These are phyloP conservation scores for Palloptera scutellata DNA, from an alignment of 2,888 invertebrate species.

Conservation along the genomic window DNA sequence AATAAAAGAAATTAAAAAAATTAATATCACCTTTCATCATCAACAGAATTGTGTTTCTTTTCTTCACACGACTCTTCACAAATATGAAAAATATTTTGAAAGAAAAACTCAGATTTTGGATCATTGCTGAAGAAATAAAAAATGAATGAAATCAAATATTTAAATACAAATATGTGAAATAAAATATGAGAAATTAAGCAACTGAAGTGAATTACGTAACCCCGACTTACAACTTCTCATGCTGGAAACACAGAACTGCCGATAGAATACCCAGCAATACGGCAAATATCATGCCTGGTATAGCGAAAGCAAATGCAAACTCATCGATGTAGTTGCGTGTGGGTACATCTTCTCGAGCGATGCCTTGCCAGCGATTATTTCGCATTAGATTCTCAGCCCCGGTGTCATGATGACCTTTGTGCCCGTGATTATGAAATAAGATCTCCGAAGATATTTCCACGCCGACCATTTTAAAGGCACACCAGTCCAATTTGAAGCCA, in stretches of 20 bases:
- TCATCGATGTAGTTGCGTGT: slow-evolving; percentile 75
- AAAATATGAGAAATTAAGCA: slow-evolving; percentile 30
- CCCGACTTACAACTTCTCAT: slow-evolving; percentile 77
- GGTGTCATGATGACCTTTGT: slow-evolving; percentile 9
- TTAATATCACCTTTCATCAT: slow-evolving; percentile 47
- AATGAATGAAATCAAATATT: slow-evolving; percentile 37
- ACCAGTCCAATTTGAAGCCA: slow-evolving; percentile 87
- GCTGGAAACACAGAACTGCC: slow-evolving; percentile 77
- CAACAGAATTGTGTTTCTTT: slow-evolving; percentile 40
- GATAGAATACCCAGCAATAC: slow-evolving; percentile 74
- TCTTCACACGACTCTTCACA: slow-evolving; percentile 68
- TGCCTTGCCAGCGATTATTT: slow-evolving; percentile 71
- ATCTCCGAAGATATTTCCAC: slow-evolving; percentile 60
- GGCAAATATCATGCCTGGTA: slow-evolving; percentile 74
- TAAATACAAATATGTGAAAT: slow-evolving; percentile 31
- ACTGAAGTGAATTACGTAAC: background rate
- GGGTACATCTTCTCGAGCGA: slow-evolving; percentile 70
- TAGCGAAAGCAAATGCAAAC: slow-evolving; percentile 74
- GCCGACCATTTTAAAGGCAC: slow-evolving; percentile 81
- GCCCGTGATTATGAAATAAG: slow-evolving; percentile 59
- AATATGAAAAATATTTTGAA: slow-evolving; percentile 76
- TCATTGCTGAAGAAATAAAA: slow-evolving; percentile 67
- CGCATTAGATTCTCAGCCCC: slow-evolving; percentile 54
- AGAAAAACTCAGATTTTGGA: slow-evolving; percentile 72
- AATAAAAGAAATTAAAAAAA: background rate